Evolutionary conservation across 1,140 invertebrate genomes (phyloP).

Genomic region (Caenorhabditis remanei): DNA sequence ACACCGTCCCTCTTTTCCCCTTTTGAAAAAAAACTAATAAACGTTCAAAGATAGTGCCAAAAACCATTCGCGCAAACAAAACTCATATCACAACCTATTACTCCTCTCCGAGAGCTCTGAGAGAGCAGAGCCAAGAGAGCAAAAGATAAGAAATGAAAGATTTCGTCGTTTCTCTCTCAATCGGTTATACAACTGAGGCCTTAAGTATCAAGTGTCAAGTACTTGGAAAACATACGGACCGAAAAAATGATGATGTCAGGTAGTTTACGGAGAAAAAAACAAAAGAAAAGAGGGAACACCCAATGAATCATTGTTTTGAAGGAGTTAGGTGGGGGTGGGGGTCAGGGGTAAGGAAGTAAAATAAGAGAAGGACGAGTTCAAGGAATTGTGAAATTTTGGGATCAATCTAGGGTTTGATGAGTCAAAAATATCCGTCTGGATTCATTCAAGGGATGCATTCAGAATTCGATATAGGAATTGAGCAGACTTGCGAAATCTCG

Average conservation of each 20-base stretch:
- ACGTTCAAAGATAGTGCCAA: background rate
- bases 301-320: background rate
- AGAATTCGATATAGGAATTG: no score
- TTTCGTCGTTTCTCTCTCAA: no score
- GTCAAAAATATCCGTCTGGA: no score
- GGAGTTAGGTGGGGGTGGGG: no score
- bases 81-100: background rate
- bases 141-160: conserved; percentile 21
- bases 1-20: no score
- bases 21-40: no score
- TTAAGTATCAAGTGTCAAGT: conserved; percentile 51
- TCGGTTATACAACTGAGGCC: no score
- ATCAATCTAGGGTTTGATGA: background rate
- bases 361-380: background rate
- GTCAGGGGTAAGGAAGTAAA: background rate
- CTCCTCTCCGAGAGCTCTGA: background rate
- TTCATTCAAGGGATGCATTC: no score
- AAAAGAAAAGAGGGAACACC: background rate
- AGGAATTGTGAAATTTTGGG: background rate
- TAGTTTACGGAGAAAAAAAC: background rate
- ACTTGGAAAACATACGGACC: conserved; percentile 1
- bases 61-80: background rate
- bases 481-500: no score
- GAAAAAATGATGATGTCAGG: background rate
- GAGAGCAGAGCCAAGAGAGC: background rate